Evolutionary conservation across 2,888 invertebrate genomes (phyloP), one percentile per base, ranked within the genome.

Genomic region (Sicus ferrugineus): DNA sequence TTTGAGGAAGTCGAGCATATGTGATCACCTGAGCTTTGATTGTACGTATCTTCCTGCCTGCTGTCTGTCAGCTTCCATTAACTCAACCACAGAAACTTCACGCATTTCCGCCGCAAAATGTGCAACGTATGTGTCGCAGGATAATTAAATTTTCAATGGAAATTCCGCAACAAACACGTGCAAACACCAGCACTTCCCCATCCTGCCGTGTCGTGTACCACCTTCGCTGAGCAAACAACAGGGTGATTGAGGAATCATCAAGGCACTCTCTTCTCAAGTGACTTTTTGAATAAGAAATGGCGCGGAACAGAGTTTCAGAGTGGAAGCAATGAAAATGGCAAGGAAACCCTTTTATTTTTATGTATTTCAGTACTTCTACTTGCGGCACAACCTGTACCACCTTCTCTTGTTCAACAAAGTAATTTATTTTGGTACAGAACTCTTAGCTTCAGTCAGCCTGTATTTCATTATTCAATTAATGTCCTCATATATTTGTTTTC

Each of bases 141-240:
- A 48, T 63, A 68, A 68, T 68, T 68, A 48, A 68, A 68, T 58
- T 68, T 63, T 52, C 62, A 54, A 63, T 68, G 54, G 63, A 62
- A 61, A 63, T 68, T 68, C 58, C 58, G 54, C 26, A 54, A 54
- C 23, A 61, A 50, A 52, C 28, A 31, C 54, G 21, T 19, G 19
- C 63, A 64, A 26, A 30, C 23, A 38, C 46, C 2, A n/a, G 16
- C 21, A 58, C 19, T 19, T 11, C 4, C 50, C 50, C 19, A 11
- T 4, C 46, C 7, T 34, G 5, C 11, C 38, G 11, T 9, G 7
- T 34, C 19, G 46, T 19, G 19, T n/a, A 5, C 19, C n/a, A n/a
- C 9, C 46, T 46, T 46, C 38, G 14, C 46, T 46, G 5, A 46
- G n/a, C 14, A 9, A 30, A 23, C 26, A 56, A 50, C 6, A 30